These are phyloP conservation scores for Ophion slaviceki DNA, from an alignment of 2,888 invertebrate genomes.

Conservation along the genomic window DNA sequence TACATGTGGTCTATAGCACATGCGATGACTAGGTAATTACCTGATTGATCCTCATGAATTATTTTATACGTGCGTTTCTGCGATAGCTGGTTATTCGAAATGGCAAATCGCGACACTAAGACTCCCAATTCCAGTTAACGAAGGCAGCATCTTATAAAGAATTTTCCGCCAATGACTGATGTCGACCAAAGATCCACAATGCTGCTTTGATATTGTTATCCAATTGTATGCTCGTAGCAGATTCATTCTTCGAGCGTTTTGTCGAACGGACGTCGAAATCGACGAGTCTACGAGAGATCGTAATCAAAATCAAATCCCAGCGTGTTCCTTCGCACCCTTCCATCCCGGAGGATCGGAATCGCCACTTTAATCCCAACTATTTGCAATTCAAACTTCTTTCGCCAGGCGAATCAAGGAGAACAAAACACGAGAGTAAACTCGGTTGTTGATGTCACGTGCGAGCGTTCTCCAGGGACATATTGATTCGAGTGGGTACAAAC, in stretches of 20 bases:
- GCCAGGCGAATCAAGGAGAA: conserved; percentile 20
- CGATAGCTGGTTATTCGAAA: not conserved
- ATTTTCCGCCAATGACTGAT: no score
- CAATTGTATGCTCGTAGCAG: not conserved
- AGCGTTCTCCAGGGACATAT: conserved; percentile 28
- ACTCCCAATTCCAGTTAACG: no score
- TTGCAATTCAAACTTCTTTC: conserved; percentile 67
- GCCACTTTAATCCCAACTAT: conserved; percentile 53
- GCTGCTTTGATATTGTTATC: not conserved
- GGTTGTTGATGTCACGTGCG: conserved; percentile 17
- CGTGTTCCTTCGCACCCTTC: not conserved
- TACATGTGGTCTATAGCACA: not conserved
- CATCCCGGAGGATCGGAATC: conserved; percentile 14
- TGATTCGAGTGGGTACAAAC: conserved; percentile 42
- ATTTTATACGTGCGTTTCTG: no score
- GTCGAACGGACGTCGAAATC: conserved; percentile 38
- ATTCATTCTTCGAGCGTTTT: conserved; percentile 4
- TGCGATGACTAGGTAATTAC: not conserved
- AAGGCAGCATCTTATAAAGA: no score
- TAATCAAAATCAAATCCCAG: conserved; percentile 63
- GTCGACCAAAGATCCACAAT: not conserved
- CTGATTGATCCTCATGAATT: not conserved
- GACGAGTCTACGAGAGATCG: conserved; percentile 57
- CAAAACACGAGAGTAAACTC: conserved; percentile 2
- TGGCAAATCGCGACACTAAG: not conserved